Percentiles rank a stretch among this genome's conserved stretches.
These are phyloP conservation scores for Drosophila lacteicornis DNA, from an alignment of 1,140 invertebrate genomes.

Conservation along the genomic window DNA sequence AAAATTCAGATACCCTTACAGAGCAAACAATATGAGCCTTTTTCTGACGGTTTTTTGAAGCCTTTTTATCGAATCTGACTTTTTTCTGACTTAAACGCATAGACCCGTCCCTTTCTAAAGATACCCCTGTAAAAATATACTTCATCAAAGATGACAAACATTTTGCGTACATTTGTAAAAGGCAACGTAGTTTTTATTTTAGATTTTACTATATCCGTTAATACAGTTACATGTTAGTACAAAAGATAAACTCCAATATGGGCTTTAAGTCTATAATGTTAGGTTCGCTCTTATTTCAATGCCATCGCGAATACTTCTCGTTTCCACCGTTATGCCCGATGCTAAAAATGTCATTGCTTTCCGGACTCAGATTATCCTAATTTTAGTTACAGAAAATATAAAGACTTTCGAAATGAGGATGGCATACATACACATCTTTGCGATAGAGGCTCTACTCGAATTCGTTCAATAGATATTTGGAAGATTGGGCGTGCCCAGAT, in stretches of 20 bases:
- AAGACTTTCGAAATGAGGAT: slow-evolving; percentile 24
- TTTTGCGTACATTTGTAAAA: slow-evolving; percentile 20
- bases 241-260: slow-evolving; percentile 63
- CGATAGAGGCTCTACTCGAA: slow-evolving; percentile 27
- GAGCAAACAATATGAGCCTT: too few species aligned
- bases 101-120: too few species aligned
- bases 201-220: slow-evolving; percentile 44
- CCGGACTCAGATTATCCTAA: slow-evolving; percentile 23
- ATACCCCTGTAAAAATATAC: too few species aligned
- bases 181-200: slow-evolving; percentile 38
- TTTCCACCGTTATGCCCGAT: slow-evolving; percentile 22
- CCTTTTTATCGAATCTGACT: too few species aligned
- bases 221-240: slow-evolving; percentile 71
- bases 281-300: slow-evolving; percentile 43
- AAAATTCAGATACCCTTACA: too few species aligned
- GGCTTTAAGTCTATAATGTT: slow-evolving; percentile 46
- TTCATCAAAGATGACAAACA: too few species aligned
- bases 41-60: too few species aligned
- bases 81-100: too few species aligned
- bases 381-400: slow-evolving; percentile 25
- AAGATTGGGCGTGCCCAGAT: slow-evolving; percentile 33
- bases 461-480: slow-evolving; percentile 23
- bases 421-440: slow-evolving; percentile 16
- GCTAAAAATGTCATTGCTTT: slow-evolving; percentile 23
- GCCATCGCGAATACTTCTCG: slow-evolving; percentile 57